A percentile compares a stretch with the other conserved stretches of the same genome.
These are phyloP conservation scores for Erethizon dorsatum DNA, from an alignment of 2,797 vertebrate genomes.

Conservation along the genomic window DNA sequence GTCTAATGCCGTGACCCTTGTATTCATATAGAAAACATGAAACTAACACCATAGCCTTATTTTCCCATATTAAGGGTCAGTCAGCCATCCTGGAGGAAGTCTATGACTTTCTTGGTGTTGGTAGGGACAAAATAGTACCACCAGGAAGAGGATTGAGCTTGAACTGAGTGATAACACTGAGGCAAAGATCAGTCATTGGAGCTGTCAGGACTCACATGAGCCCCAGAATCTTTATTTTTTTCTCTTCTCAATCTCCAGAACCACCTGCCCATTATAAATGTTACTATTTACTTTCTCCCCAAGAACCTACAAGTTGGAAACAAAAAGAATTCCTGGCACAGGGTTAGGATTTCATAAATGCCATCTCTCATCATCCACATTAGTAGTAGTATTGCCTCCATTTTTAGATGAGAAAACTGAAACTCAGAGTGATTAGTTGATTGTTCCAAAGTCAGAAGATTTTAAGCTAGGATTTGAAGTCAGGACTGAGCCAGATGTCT, in stretches of 20 bases:
- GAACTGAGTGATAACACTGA: background rate
- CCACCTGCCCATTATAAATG: background rate
- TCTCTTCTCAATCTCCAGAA: background rate
- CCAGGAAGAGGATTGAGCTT: background rate
- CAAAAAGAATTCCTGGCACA: background rate
- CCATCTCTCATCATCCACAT: background rate
- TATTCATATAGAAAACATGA: background rate
- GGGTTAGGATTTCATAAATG: background rate
- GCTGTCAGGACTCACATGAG: too few species aligned
- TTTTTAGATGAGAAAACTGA: conserved; percentile 41
- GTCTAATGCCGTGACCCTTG: background rate
- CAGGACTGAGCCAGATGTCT: conserved; percentile 11
- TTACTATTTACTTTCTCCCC: background rate
- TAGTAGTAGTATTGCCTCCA: background rate
- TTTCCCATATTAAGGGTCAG: background rate
- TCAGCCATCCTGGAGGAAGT: background rate
- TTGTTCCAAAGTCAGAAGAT: background rate
- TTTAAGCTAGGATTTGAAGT: conserved; percentile 4
- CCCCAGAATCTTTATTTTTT: background rate
- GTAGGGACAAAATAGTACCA: background rate
- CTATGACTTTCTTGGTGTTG: background rate
- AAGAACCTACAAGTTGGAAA: background rate
- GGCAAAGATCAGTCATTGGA: background rate
- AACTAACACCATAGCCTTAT: background rate
- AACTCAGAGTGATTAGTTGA: background rate